These are phyloP conservation scores for Meriones unguiculatus DNA, from an alignment of 2,113 vertebrate species.

Conservation along the genomic window DNA sequence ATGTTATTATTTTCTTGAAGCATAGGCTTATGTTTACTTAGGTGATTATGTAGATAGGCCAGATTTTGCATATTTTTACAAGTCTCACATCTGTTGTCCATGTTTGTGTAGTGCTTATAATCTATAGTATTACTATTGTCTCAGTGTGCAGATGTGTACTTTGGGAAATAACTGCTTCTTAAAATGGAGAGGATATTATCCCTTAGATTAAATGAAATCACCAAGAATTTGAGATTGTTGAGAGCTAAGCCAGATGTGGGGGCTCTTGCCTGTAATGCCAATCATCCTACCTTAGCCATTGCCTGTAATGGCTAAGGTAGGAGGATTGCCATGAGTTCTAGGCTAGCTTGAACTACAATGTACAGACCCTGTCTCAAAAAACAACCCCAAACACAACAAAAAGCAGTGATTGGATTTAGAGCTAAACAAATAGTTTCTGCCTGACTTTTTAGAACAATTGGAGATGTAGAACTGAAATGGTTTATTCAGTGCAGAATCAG, in stretches of 20 bases:
- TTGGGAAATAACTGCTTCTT: conserved; percentile 36
- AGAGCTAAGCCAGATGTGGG: neutral
- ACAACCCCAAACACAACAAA: neutral
- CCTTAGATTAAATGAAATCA: neutral
- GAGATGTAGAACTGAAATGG: neutral
- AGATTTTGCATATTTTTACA: neutral
- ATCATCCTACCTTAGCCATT: too few relatives aligned
- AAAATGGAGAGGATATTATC: neutral
- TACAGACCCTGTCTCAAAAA: neutral
- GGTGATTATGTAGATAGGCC: neutral
- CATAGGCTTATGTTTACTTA: neutral
- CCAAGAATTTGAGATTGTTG: conserved; percentile 5
- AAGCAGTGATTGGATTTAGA: neutral
- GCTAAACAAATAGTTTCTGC: conserved; percentile 18
- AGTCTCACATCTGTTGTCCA: neutral
- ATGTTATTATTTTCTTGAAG: neutral
- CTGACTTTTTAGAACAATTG: conserved; percentile 11
- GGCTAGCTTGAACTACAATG: neutral
- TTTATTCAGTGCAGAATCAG: neutral
- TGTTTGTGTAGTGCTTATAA: neutral
- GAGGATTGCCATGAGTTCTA: neutral
- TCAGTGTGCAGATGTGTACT: neutral
- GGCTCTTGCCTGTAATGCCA: neutral
- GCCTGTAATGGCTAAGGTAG: neutral
- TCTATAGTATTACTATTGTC: neutral